Conservation (phyloP, 2,113 vertebrate genomes). For the Chloebia gouldiae region DNA sequence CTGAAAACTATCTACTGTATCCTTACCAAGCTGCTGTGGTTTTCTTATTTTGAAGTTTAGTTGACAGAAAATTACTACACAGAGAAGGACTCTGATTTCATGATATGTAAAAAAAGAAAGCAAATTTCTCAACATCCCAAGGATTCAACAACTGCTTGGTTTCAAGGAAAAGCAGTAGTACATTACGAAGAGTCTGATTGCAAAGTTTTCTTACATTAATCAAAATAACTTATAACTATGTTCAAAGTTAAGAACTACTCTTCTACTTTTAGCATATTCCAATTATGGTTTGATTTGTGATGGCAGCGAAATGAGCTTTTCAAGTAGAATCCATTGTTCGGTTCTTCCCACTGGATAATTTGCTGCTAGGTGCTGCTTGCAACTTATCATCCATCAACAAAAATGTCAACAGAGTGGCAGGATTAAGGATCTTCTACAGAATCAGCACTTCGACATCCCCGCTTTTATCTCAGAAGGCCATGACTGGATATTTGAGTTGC, state of each 20-base stretch:
- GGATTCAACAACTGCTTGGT: not conserved
- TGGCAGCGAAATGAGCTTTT: constrained; percentile 59
- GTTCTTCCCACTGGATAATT: constrained; percentile 56
- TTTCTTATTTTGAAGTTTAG: not conserved
- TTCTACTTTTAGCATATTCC: constrained; percentile 59
- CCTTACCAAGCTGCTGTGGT: not conserved
- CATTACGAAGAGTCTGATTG: not conserved
- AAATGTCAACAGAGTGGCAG: constrained; percentile 50
- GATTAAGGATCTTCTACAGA: constrained; percentile 4
- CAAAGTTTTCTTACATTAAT: constrained; percentile 39
- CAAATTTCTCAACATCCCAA: not conserved
- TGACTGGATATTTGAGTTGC: not conserved
- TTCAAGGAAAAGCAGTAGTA: not conserved
- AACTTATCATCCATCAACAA: constrained; percentile 64
- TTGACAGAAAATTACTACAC: not conserved
- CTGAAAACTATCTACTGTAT: not conserved
- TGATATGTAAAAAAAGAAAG: rapidly evolving
- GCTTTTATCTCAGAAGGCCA: not conserved
- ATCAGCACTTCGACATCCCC: constrained; percentile 9
- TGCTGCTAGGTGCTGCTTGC: constrained; percentile 58
- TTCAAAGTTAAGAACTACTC: constrained; percentile 31
- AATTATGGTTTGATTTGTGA: constrained; percentile 58
- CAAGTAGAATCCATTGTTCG: constrained; percentile 56
- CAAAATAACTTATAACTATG: constrained; percentile 35
- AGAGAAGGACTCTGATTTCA: not conserved